These are phyloP conservation scores for Microtus pennsylvanicus DNA, from an alignment of 2,113 vertebrate genomes.

Conservation along the genomic window DNA sequence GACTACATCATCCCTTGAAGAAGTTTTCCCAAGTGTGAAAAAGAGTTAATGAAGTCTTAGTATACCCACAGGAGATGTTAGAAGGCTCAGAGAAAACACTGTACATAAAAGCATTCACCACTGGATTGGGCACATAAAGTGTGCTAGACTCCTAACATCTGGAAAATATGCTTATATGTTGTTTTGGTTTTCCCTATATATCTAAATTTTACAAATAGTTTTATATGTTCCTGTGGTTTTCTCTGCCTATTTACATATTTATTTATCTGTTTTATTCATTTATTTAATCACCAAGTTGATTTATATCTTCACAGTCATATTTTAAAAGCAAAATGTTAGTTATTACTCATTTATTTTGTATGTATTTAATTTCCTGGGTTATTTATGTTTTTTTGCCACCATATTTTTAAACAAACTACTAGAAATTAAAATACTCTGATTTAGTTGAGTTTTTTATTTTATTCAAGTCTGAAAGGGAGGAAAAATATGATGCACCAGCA, in stretches of 20 bases:
- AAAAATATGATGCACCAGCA: neutral
- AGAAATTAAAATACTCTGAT: neutral
- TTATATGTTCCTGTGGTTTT: neutral
- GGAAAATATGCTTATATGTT: neutral
- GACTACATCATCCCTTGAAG: neutral
- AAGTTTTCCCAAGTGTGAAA: slow-evolving; percentile 14
- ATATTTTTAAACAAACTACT: slow-evolving; percentile 1
- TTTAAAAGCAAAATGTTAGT: neutral
- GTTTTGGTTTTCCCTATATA: neutral
- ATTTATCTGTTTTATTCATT: neutral
- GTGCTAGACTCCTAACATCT: neutral
- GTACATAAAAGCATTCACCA: neutral
- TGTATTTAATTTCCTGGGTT: neutral
- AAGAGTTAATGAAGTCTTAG: neutral
- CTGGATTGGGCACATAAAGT: neutral
- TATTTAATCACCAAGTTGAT: neutral
- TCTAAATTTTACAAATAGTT: neutral
- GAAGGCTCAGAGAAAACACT: neutral
- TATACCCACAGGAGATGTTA: neutral
- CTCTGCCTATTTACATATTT: neutral
- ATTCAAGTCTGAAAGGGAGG: neutral
- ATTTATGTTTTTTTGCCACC: neutral
- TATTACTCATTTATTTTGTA: slow-evolving; percentile 18
- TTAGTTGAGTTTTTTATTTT: neutral
- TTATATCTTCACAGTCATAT: neutral